These are phyloP conservation scores for Eurytoma adleriae DNA, from an alignment of 2,888 invertebrate species.

Conservation along the genomic window DNA sequence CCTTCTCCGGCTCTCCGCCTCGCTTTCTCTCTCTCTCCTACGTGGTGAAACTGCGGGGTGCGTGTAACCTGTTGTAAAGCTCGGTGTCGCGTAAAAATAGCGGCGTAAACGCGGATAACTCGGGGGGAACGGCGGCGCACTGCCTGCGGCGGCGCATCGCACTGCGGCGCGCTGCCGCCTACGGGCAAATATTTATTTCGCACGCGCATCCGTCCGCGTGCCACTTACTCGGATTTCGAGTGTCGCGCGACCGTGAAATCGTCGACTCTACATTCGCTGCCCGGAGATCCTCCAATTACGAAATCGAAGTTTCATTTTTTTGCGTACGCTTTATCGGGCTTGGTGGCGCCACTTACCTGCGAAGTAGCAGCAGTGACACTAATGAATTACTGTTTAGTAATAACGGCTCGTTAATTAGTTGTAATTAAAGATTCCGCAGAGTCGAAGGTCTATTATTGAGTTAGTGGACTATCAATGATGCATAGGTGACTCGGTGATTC, in stretches of 20 bases:
- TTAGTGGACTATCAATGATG: no score
- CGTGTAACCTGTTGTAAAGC: constrained; percentile 71
- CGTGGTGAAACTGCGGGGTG: constrained; percentile 60
- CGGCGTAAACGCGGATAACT: constrained; percentile 60
- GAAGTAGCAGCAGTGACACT: no score
- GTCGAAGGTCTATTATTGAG: no score
- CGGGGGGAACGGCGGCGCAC: constrained; percentile 50
- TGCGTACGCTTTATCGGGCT: not conserved
- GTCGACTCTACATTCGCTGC: not conserved
- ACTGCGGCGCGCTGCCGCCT: not conserved
- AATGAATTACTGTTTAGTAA: no score
- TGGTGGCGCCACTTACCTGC: not conserved
- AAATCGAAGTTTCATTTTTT: not conserved
- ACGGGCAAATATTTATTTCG: constrained; percentile 65
- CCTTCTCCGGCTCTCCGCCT: constrained; percentile 39
- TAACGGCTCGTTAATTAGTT: no score
- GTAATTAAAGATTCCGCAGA: no score
- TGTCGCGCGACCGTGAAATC: constrained; percentile 23
- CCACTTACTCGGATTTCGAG: constrained; percentile 3
- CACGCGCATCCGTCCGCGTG: constrained; percentile 43
- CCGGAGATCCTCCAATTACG: not conserved
- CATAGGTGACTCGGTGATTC: no score
- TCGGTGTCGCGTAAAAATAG: constrained; percentile 71
- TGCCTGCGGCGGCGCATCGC: constrained; percentile 57
- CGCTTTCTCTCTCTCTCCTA: constrained; percentile 52